Evolutionary conservation across 92 coral and sea anemone genomes (phyloP), one percentile per base, ranked within the genome.

Genomic region (Heliopora coerulea): DNA sequence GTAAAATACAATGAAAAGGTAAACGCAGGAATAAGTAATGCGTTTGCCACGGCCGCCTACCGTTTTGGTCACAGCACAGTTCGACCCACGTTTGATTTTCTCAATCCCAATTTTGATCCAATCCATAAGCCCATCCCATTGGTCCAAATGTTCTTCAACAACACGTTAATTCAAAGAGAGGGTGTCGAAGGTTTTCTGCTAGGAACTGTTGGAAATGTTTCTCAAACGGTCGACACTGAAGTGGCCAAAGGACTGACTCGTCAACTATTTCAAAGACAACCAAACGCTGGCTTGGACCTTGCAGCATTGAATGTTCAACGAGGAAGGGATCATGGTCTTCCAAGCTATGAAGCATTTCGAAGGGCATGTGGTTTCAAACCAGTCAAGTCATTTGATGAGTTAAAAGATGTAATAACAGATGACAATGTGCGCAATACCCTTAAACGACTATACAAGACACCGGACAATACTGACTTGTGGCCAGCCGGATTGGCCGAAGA

Each of bases 161-260:
- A 78, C 29, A 72, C 75, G 39, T 34, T 28, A 11, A 79, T 44
- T 0, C 32, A 32, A 26, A 34, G 64, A 14, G 76, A 49, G 28
- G 88, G 88, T 34, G 57, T 83, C 42, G 88, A 83, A 19, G 56
- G 69, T 4, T 24, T 83, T 13, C 2, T 78, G 33, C 57, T 81
- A 31, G 87, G 87, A 8, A 49, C 78, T 2, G 44, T 52, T 0
- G 61, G 65, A 31, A 82, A 83, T 72, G 57, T 46, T 15, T 73
- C 87, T 10, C 67, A 83, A 42, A 49, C 28, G 23, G 74, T 57
- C 1, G 87, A 83, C 56, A 40, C 54, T 63, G 60, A 78, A 52
- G 59, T 69, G 23, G 54, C 65, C 8, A 28, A 24, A 21, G 50
- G 15, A 17, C n/a, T 79, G 73, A 24, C 41, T 0, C 24, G 41